Evolutionary conservation across 1,140 invertebrate species (phyloP).

Genomic region (Lasaia peninsularis): DNA sequence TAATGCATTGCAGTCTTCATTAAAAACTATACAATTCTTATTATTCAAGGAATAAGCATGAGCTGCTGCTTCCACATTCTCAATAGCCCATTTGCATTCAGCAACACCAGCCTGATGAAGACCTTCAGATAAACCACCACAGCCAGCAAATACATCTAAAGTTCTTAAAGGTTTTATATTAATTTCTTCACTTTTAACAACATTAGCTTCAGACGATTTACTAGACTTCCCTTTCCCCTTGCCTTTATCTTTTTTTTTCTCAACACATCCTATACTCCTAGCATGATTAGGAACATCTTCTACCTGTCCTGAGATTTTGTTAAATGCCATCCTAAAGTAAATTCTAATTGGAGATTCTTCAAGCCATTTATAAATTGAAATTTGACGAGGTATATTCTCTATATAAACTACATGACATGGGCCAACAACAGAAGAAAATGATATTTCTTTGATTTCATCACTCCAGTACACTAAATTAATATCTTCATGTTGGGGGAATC

Average conservation of each 20-base stretch:
- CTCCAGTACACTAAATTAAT: constrained; percentile 89
- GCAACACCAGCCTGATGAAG: constrained; percentile 85
- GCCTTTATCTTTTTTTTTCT: constrained; percentile 82
- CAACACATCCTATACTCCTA: constrained; percentile 77
- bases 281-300: constrained; percentile 81
- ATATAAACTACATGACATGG: constrained; percentile 58
- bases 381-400: constrained; percentile 58
- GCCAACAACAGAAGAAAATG: constrained; percentile 61
- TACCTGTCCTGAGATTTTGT: constrained; percentile 78
- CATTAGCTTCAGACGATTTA: constrained; percentile 49
- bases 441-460: constrained; percentile 81
- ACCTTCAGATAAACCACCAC: constrained; percentile 87
- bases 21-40: constrained; percentile 85
- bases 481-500: constrained; percentile 80
- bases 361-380: constrained; percentile 81
- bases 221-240: constrained; percentile 85
- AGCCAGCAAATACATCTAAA: constrained; percentile 94
- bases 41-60: constrained; percentile 90
- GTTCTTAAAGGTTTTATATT: constrained; percentile 78
- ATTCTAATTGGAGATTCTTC: constrained; percentile 82
- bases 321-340: constrained; percentile 87
- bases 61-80: constrained; percentile 87
- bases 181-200: constrained; percentile 39
- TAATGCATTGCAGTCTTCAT: constrained; percentile 88
- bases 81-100: constrained; percentile 88